Percentiles rank a stretch among this genome's conserved stretches.
phyloP scores from a whole-genome alignment of 1,140 invertebrate genomes.

The Drosophila yakuba region DNA sequence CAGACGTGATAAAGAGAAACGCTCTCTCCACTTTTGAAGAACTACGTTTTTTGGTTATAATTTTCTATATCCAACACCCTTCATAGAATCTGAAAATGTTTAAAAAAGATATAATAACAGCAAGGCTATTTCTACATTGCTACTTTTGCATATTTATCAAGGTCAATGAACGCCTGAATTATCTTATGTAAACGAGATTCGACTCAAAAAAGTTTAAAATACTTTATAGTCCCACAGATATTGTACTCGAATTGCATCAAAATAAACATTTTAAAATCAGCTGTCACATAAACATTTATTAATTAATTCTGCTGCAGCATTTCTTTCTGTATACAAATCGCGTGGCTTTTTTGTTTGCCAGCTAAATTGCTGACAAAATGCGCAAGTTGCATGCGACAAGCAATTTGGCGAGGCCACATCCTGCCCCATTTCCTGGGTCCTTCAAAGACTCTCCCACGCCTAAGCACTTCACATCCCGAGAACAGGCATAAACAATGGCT shows the following conservation, averaged over 20 bases:
- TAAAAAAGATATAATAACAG: no score
- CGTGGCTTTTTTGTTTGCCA: slow-evolving; percentile 1
- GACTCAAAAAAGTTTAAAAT: no score
- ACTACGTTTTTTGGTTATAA: no score
- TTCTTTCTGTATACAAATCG: background rate
- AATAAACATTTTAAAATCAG: background rate
- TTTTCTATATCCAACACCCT: no score
- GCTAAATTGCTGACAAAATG: slow-evolving; percentile 52
- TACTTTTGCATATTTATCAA: background rate
- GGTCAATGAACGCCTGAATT: background rate
- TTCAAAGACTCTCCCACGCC: slow-evolving; percentile 10
- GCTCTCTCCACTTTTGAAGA: slow-evolving; percentile 18
- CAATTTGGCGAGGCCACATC: slow-evolving; percentile 56
- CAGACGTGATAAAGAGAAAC: slow-evolving; percentile 54
- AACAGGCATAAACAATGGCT: slow-evolving; percentile 53
- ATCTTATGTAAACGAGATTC: background rate
- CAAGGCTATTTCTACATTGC: no score
- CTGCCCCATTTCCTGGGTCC: slow-evolving; percentile 48
- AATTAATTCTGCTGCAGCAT: background rate
- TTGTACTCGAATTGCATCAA: background rate
- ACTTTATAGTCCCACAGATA: background rate
- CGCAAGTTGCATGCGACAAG: slow-evolving; percentile 65
- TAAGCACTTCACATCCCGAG: slow-evolving; percentile 24
- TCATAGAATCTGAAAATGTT: no score
- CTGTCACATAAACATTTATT: background rate